Conservation (phyloP, 2,888 invertebrate species). For the Taphrorychus bicolor region DNA sequence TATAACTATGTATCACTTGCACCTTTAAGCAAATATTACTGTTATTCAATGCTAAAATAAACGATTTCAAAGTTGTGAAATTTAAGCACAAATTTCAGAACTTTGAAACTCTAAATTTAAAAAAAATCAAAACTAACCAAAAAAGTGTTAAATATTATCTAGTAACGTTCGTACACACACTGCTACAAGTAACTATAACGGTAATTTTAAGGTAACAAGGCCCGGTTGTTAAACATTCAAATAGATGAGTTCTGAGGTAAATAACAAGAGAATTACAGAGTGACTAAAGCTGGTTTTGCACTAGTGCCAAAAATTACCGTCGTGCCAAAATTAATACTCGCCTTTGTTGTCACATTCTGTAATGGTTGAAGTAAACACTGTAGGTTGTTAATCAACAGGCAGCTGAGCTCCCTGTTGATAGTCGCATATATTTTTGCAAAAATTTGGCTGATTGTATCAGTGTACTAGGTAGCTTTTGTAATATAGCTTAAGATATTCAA, state of each 20-base stretch:
- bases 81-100: not conserved
- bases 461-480: slow-evolving; percentile 34
- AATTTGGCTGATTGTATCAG: slow-evolving; percentile 20
- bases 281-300: slow-evolving; percentile 15
- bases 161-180: slow-evolving; percentile 2
- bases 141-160: slow-evolving; percentile 11
- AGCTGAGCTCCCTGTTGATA: not conserved
- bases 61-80: too few relatives aligned
- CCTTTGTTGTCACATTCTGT: slow-evolving; percentile 9
- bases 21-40: not conserved
- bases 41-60: too few relatives aligned
- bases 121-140: not conserved
- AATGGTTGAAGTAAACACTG: not conserved
- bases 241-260: too few relatives aligned
- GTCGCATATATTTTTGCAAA: slow-evolving; percentile 30
- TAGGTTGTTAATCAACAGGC: not conserved
- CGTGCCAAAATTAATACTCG: slow-evolving; percentile 24
- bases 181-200: slow-evolving; percentile 8
- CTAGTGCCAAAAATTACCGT: slow-evolving; percentile 32
- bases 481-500: slow-evolving; percentile 16
- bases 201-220: slow-evolving; percentile 12
- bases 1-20: slow-evolving; percentile 2
- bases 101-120: not conserved
- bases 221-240: too few relatives aligned
- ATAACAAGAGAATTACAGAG: slow-evolving; percentile 12